Evolutionary conservation across 2,797 vertebrate species (phyloP).

Genomic region (Chaetodon trifasciatus): DNA sequence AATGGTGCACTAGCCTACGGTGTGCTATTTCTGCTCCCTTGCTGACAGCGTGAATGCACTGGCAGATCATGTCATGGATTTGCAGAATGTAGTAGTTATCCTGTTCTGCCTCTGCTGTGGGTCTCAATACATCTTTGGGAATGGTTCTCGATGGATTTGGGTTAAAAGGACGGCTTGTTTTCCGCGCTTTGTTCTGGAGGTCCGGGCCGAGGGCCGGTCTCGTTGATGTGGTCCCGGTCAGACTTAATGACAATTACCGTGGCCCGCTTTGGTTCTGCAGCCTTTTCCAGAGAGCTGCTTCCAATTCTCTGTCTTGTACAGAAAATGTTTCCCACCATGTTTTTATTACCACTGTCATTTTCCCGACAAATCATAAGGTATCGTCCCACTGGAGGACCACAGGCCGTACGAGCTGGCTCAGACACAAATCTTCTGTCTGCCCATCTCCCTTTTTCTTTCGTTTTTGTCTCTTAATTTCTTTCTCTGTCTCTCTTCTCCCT

Average conservation of each 20-base stretch:
- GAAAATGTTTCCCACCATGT: slow-evolving; percentile 69
- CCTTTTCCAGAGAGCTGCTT: slow-evolving; percentile 70
- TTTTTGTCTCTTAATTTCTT: slow-evolving; percentile 24
- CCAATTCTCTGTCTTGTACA: slow-evolving; percentile 62
- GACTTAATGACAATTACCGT: slow-evolving; percentile 70
- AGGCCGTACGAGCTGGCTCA: slow-evolving; percentile 42
- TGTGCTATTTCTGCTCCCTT: slow-evolving; percentile 58
- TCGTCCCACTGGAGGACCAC: slow-evolving; percentile 59
- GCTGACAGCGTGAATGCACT: slow-evolving; percentile 56
- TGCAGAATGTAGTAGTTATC: slow-evolving; percentile 66
- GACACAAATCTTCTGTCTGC: slow-evolving; percentile 33
- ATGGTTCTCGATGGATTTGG: slow-evolving; percentile 68
- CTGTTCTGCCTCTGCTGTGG: slow-evolving; percentile 73
- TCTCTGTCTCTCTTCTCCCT: slow-evolving; percentile 18
- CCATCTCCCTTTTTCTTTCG: slow-evolving; percentile 16
- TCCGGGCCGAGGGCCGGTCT: slow-evolving; percentile 39
- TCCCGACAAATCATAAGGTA: slow-evolving; percentile 70
- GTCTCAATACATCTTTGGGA: slow-evolving; percentile 71
- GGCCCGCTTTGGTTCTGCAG: slow-evolving; percentile 56
- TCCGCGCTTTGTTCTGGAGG: slow-evolving; percentile 71
- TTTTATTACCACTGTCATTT: slow-evolving; percentile 81
- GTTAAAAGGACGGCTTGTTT: slow-evolving; percentile 65
- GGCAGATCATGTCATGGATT: slow-evolving; percentile 67
- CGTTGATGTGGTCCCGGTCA: slow-evolving; percentile 79
- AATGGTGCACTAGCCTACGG: slow-evolving; percentile 29